Evolutionary conservation across 2,888 invertebrate species (phyloP).

Genomic region (Omphaloscelis lunosa): DNA sequence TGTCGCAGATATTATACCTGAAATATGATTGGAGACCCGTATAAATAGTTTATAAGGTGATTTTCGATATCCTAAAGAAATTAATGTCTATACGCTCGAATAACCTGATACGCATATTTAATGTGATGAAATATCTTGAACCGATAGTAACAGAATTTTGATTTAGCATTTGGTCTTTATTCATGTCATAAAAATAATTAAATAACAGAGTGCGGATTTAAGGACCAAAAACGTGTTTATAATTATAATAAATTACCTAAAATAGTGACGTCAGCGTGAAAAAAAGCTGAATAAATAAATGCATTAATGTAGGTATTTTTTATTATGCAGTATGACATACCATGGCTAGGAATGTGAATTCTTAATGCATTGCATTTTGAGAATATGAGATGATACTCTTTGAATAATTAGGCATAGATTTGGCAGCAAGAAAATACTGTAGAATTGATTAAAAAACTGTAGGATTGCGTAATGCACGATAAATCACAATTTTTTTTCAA

Average conservation of each 20-base stretch:
- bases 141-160: neutral
- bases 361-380: neutral
- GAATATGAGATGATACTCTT: neutral
- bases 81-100: neutral
- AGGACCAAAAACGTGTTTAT: neutral
- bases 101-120: neutral
- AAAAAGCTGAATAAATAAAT: conserved; percentile 19
- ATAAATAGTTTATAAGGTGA: neutral
- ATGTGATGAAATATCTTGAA: neutral
- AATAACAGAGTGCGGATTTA: neutral
- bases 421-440: neutral
- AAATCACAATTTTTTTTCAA: too few species aligned
- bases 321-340: conserved; percentile 25
- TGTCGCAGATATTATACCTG: conserved; percentile 9
- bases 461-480: too few species aligned
- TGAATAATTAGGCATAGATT: neutral
- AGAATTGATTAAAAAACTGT: neutral
- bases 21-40: conserved; percentile 2
- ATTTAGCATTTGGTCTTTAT: neutral
- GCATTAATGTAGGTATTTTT: neutral
- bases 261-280: neutral
- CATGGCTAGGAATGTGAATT: conserved; percentile 20
- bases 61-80: neutral
- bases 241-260: neutral
- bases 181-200: neutral